Conservation (phyloP, 2,113 vertebrate species). For the Mormyrus iriodes region DNA sequence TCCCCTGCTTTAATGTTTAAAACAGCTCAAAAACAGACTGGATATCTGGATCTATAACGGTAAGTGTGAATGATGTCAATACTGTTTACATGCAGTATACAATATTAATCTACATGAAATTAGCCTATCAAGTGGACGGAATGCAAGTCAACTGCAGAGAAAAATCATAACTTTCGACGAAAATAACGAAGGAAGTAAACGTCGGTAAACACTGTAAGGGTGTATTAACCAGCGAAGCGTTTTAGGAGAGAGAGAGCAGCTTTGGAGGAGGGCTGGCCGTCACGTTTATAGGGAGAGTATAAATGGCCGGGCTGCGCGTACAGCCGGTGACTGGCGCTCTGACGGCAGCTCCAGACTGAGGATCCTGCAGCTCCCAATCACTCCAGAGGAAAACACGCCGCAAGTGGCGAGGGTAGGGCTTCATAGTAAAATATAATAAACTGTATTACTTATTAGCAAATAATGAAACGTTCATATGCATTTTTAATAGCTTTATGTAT, state of each 20-base stretch:
- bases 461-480: background rate
- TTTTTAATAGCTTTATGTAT: background rate
- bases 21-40: no score
- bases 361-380: background rate
- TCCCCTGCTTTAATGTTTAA: no score
- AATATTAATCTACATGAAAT: background rate
- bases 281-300: background rate
- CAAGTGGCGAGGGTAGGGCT: background rate
- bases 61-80: no score
- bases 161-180: background rate
- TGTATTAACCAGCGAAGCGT: background rate
- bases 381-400: background rate
- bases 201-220: background rate
- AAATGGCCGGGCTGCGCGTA: background rate
- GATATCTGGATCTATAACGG: no score
- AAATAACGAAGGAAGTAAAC: background rate
- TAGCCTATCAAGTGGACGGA: background rate
- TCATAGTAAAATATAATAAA: background rate
- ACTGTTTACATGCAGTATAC: no score
- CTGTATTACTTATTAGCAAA: background rate
- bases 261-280: background rate
- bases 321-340: background rate
- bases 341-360: background rate
- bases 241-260: background rate
- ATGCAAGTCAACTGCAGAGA: background rate